These are phyloP conservation scores for Montipora capricornis DNA, from an alignment of 64 coral and sea anemone species.

Conservation along the genomic window DNA sequence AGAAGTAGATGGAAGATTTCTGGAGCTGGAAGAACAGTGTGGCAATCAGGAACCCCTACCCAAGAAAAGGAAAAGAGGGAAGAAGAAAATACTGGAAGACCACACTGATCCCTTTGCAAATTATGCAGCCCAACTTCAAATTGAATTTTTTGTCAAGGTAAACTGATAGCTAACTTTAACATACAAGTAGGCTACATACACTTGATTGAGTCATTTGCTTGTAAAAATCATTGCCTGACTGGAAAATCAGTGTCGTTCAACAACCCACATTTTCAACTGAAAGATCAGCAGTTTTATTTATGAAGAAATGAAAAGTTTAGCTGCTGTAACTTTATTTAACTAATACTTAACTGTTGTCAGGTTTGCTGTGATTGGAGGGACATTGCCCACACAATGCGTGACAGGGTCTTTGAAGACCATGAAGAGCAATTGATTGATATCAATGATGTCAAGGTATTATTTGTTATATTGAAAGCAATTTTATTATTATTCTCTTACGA, in stretches of 20 bases:
- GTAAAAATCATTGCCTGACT: too few relatives aligned
- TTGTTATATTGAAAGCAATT: too few relatives aligned
- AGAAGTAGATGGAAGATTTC: constrained; percentile 21
- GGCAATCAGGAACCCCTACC: background rate
- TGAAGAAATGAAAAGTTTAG: too few relatives aligned
- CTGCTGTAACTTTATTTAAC: background rate
- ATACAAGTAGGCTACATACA: background rate
- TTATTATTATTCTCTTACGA: too few relatives aligned
- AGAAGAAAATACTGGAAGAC: background rate
- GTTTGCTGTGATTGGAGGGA: constrained; percentile 70
- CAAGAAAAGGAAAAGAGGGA: constrained; percentile 9
- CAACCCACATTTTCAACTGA: background rate
- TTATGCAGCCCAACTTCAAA: constrained; percentile 19
- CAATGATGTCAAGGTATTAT: constrained; percentile 60
- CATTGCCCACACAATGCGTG: constrained; percentile 49
- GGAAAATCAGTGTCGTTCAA: too few relatives aligned
- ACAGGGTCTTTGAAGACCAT: constrained; percentile 38
- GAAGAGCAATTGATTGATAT: constrained; percentile 73
- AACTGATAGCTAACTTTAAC: background rate
- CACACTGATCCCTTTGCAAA: constrained; percentile 9
- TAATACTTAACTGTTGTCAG: background rate
- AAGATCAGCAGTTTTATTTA: too few relatives aligned
- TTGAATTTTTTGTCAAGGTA: constrained; percentile 20
- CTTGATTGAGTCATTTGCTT: background rate
- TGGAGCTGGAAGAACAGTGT: constrained; percentile 8